Conservation (phyloP, 2,888 invertebrate genomes). For the Notodonta dromedarius region DNA sequence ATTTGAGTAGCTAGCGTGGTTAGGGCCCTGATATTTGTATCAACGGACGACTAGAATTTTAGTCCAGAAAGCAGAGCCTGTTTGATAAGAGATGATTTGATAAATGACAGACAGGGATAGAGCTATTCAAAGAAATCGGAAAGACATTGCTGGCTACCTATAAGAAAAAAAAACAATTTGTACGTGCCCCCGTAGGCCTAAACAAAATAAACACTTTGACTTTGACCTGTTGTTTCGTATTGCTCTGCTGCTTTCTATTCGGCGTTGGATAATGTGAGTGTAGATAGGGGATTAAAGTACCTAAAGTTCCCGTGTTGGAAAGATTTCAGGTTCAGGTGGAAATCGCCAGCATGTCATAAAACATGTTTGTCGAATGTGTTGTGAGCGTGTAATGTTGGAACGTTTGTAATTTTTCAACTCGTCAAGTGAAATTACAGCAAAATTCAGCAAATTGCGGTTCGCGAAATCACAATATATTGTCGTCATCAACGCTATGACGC, state of each 20-base stretch:
- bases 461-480: constrained; percentile 25
- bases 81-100: background rate
- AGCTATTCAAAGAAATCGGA: background rate
- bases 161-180: no score
- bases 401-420: constrained; percentile 19
- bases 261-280: no score
- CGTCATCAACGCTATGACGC: constrained; percentile 33
- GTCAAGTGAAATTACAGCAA: constrained; percentile 35
- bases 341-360: background rate
- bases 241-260: background rate
- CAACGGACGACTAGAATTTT: no score
- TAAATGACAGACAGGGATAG: background rate
- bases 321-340: no score
- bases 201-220: no score
- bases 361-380: background rate
- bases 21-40: background rate
- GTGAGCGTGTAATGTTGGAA: background rate
- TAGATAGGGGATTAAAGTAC: no score
- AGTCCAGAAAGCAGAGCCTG: no score
- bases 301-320: no score
- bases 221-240: background rate
- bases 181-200: no score
- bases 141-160: background rate
- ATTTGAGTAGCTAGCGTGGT: no score
- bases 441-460: constrained; percentile 27